Base-by-base conservation (phyloP, 37 sponge, comb jelly and placozoan genomes). In the Petrosia ficiformis region DNA sequence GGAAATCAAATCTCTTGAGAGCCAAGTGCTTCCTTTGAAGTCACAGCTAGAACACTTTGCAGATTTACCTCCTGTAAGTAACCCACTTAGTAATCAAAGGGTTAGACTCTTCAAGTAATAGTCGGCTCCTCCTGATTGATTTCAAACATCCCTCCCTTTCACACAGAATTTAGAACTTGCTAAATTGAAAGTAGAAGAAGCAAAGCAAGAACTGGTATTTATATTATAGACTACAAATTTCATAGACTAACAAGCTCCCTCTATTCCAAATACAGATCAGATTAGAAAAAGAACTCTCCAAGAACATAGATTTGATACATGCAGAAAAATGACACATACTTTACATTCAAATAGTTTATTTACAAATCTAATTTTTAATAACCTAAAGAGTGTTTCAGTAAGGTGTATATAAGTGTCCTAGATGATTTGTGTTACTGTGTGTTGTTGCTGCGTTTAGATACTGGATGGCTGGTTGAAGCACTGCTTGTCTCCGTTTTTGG, bases 21-120 rank as follows among this genome's bases (percentile, higher is more conserved):
- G 54, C 14, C 54, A 14, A 19, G 14, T 48, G 8, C 54, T 48
- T 26, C 87, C 92, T 44, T 65, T 91, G 19, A 82, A 91, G 57
- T 67, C 59, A 29, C 83, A 91, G 63, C 59, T 91, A 25, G 54
- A 75, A n/a, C 57, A 71, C 34, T 91, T 78, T 42, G 58, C 82
- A 43, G 80, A 86, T 72, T 74, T 91, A 14, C 92, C 92, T 30
- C 81, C 91, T 41, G 91, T 91, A 40, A 78, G 86, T 71, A 61
- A 61, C n/a, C n/a, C n/a, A n/a, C n/a, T n/a, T n/a, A n/a, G n/a
- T n/a, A n/a, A n/a, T n/a, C n/a, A n/a, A n/a, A n/a, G n/a, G n/a
- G n/a, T n/a, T n/a, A n/a, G n/a, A n/a, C n/a, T n/a, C n/a, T n/a
- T n/a, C n/a, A n/a, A n/a, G n/a, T n/a, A n/a, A n/a, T n/a, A n/a